A percentile compares a stretch with the other conserved stretches of the same genome.
phyloP scores from a whole-genome alignment of 37 sponge, comb jelly and placozoan genomes.

The Beroe ovata region DNA sequence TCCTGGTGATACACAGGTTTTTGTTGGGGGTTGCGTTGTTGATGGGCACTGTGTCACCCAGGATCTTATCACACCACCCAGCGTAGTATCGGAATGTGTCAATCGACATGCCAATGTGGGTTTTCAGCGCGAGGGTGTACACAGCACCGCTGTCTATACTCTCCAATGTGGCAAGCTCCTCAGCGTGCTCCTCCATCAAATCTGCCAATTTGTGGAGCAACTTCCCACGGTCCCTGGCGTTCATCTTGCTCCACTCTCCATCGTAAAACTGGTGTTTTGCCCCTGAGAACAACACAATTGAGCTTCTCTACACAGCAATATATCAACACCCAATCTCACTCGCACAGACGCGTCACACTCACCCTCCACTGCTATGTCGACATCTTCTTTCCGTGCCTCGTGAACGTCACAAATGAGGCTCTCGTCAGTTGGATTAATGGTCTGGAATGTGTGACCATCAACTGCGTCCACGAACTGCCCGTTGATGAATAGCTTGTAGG shows the following conservation, averaged over 20 bases:
- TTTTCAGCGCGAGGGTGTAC: conserved; percentile 92
- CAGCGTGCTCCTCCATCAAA: conserved; percentile 89
- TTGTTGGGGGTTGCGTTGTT: conserved; percentile 89
- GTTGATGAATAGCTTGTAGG: conserved; percentile 88
- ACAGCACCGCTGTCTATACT: conserved; percentile 91
- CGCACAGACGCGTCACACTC: background rate
- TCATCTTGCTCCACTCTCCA: conserved; percentile 91
- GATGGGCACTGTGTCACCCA: conserved; percentile 86
- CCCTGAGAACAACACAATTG: conserved; percentile 70
- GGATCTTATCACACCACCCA: conserved; percentile 96
- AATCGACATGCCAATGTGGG: conserved; percentile 93
- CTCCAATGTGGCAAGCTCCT: conserved; percentile 90
- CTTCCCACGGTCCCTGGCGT: conserved; percentile 85
- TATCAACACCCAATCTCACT: background rate
- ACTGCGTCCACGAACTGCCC: conserved; percentile 80
- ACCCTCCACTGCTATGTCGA: conserved; percentile 85
- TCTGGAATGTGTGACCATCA: conserved; percentile 72
- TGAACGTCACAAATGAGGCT: conserved; percentile 74
- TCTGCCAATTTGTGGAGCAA: conserved; percentile 88
- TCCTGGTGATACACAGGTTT: conserved; percentile 83
- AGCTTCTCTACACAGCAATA: no score
- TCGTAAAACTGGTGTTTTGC: conserved; percentile 79
- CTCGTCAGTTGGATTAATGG: conserved; percentile 86
- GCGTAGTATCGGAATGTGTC: conserved; percentile 94
- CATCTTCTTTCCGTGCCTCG: conserved; percentile 75